Evolutionary conservation across 2,113 vertebrate genomes (phyloP).

Genomic region (Oxyura jamaicensis): DNA sequence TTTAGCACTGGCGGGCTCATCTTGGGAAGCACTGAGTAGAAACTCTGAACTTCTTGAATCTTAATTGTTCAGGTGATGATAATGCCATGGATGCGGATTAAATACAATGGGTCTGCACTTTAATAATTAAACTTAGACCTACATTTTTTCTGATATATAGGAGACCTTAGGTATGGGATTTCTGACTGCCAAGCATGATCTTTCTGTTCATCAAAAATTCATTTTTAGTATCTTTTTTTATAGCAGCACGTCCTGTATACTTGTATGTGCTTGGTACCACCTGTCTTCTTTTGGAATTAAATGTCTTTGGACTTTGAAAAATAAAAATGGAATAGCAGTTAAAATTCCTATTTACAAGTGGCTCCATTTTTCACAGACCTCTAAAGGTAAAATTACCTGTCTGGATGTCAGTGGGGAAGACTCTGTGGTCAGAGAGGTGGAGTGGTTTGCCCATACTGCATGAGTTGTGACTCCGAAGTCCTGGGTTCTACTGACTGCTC

Average conservation of each 20-base stretch:
- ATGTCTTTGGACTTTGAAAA: background rate
- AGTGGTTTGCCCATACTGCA: background rate
- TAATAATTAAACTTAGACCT: background rate
- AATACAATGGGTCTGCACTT: background rate
- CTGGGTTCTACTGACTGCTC: background rate
- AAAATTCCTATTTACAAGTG: background rate
- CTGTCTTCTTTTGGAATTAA: background rate
- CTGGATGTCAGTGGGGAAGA: background rate
- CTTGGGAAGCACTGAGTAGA: background rate
- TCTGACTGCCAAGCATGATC: background rate
- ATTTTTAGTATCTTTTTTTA: background rate
- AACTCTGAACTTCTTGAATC: background rate
- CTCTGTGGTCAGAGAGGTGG: background rate
- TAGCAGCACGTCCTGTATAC: background rate
- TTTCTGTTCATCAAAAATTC: background rate
- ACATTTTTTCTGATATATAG: background rate
- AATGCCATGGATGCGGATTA: background rate
- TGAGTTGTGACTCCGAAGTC: background rate
- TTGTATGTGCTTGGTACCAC: fast-evolving
- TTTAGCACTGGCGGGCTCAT: background rate
- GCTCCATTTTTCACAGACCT: background rate
- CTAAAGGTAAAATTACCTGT: background rate
- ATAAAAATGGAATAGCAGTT: background rate
- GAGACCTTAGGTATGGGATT: background rate
- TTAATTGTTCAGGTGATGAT: background rate